Conservation (phyloP, 2,888 invertebrate species). For the Leptinotarsa tumamoca region DNA sequence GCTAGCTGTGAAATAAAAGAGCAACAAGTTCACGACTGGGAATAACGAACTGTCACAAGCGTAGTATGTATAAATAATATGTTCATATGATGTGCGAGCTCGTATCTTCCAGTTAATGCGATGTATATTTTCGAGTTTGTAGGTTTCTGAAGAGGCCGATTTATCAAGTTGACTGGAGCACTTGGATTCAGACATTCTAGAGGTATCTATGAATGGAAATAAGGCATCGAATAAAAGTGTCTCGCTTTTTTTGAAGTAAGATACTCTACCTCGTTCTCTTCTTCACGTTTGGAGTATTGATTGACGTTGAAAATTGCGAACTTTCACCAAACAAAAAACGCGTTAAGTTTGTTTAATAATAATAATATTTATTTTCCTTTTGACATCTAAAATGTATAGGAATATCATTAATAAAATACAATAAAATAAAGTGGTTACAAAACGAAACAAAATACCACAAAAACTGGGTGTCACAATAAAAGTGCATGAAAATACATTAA, state of each 20-base stretch:
- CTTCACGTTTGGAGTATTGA: too few species aligned
- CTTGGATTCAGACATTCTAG: neutral
- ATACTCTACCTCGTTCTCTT: neutral
- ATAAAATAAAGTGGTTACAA: too few species aligned
- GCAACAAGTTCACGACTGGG: neutral
- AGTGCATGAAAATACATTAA: too few species aligned
- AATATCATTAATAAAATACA: too few species aligned
- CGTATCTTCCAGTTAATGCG: neutral
- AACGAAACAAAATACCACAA: too few species aligned
- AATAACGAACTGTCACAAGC: neutral
- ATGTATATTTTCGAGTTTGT: neutral
- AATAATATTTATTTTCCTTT: too few species aligned
- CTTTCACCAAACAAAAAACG: too few species aligned
- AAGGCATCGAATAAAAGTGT: neutral
- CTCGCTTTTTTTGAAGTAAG: neutral
- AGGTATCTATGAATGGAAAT: conserved; percentile 6
- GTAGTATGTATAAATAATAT: conserved; percentile 3
- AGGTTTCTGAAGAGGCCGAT: neutral
- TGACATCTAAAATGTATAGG: too few species aligned
- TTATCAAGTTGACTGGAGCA: neutral
- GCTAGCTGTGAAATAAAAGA: conserved; percentile 13
- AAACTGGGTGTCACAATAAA: too few species aligned
- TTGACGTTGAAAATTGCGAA: too few species aligned
- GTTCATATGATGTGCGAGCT: neutral
- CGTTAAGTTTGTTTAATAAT: too few species aligned